Evolutionary conservation across 2,113 vertebrate genomes (phyloP), one percentile per base, ranked within the genome.

Genomic region (Corythornis vintsioides): DNA sequence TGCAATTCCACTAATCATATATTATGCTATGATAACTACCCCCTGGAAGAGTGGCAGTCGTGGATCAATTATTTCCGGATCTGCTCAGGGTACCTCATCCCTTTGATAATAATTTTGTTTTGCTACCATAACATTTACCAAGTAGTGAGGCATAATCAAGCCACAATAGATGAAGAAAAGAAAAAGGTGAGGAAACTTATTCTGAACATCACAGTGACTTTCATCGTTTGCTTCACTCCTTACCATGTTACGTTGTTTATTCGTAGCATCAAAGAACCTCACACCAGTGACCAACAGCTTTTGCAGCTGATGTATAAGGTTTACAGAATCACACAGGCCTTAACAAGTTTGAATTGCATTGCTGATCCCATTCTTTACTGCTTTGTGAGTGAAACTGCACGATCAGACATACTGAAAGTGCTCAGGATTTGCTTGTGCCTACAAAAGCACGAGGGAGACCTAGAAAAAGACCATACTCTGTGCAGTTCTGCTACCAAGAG

Each of bases 311-410:
- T 97, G n/a, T 93, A 97, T 79, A 93, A 97, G 28, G 91, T 97
- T 7, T 98, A 98, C 72, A 98, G 98, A 95, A 64, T 98, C 74
- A 97, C 97, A 10, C 91, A 97, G 15, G 98, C 98, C 8, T 80
- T 99, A 52, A 96, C 98, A 1, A 98, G 94, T 77, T 87, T 99
- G 60, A 99, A 99, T 90, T 99, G 98, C 83, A 95, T 99, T 13
- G 98, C 97, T 0, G 98, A 99, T 71, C 98, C 98, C 7, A 84
- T 99, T 61, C 97, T 99, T 53, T 99, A 99, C 91, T 99, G 98
- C 88, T 98, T 99, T 85, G 96, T 98, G 40, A 99, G 98, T 22
- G 98, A 97, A 94, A 97, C 95, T 14, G 98, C 98, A 61, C 97
- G 97, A 80, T 95, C 95, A 31, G 98, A 98, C 35, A 88, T 98